Conservation (phyloP, 2,113 vertebrate species). For the Siniperca chuatsi region DNA sequence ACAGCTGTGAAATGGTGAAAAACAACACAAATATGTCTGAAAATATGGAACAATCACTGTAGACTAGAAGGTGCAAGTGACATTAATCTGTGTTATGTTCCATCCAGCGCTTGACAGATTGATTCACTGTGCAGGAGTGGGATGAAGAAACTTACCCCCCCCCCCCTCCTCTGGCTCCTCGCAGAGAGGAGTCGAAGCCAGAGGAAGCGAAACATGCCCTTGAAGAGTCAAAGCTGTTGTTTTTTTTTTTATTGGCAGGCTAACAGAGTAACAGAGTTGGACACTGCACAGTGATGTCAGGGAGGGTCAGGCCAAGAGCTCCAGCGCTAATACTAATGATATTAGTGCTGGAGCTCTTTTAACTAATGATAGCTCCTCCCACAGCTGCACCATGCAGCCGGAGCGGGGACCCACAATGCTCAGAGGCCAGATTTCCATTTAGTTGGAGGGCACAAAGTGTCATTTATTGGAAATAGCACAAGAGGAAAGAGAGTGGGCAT, state of each 20-base stretch:
- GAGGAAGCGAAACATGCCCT: constrained; percentile 50
- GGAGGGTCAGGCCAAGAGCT: constrained; percentile 19
- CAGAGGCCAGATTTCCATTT: constrained; percentile 23
- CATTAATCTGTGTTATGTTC: constrained; percentile 1
- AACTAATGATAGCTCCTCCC: constrained; percentile 14
- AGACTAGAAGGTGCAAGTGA: background rate
- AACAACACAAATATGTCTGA: background rate
- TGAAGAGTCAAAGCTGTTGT: constrained; percentile 43
- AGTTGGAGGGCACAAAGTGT: constrained; percentile 9
- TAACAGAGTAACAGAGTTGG: constrained; percentile 22
- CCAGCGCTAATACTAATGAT: constrained; percentile 39
- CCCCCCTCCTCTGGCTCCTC: constrained; percentile 15
- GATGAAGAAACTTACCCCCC: background rate
- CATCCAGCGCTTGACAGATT: background rate
- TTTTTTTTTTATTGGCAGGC: constrained; percentile 35
- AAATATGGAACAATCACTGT: background rate
- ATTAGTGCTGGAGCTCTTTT: background rate
- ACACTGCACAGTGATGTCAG: constrained; percentile 33
- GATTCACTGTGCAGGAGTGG: constrained; percentile 8
- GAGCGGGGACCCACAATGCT: background rate
- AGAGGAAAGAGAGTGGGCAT: background rate
- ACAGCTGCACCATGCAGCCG: background rate
- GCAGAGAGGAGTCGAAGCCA: constrained; percentile 14
- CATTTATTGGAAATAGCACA: constrained; percentile 8
- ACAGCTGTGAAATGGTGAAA: background rate